Conservation (phyloP, 2,113 vertebrate genomes). For the Pseudopodoces humilis region DNA sequence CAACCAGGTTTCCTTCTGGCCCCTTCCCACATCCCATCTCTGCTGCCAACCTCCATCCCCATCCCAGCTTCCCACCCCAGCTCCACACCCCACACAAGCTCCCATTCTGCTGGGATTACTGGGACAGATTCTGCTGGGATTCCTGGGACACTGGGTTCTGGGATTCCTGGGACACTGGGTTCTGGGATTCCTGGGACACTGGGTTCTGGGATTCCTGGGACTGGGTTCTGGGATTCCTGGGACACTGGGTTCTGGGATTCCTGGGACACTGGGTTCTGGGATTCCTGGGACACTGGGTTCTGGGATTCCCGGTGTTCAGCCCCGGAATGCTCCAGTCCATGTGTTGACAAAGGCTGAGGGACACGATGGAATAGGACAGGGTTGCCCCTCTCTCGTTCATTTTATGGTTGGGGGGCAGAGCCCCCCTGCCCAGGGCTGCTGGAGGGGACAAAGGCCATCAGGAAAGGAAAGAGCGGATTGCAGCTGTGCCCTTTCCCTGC, state of each 20-base stretch:
- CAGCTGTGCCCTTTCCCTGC: not conserved
- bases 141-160: not conserved
- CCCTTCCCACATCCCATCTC: not conserved
- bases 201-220: not conserved
- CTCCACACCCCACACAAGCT: not conserved
- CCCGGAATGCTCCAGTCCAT: rapidly evolving
- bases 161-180: too few species aligned
- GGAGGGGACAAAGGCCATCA: not conserved
- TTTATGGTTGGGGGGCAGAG: rapidly evolving
- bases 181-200: too few species aligned
- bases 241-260: not conserved
- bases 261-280: too few species aligned
- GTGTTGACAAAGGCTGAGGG: not conserved
- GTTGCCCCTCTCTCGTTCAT: not conserved
- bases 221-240: not conserved
- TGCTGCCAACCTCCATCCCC: not conserved
- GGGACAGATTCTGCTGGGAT: not conserved
- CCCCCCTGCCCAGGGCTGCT: not conserved
- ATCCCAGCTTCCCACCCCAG: not conserved
- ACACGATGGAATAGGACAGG: rapidly evolving
- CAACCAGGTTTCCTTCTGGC: not conserved
- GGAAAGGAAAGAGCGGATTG: not conserved
- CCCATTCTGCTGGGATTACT: not conserved
- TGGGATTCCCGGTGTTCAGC: not conserved
- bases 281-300: not conserved